Base-by-base conservation (phyloP, 1,140 invertebrate species). In the Dinothrombium tinctorium region DNA sequence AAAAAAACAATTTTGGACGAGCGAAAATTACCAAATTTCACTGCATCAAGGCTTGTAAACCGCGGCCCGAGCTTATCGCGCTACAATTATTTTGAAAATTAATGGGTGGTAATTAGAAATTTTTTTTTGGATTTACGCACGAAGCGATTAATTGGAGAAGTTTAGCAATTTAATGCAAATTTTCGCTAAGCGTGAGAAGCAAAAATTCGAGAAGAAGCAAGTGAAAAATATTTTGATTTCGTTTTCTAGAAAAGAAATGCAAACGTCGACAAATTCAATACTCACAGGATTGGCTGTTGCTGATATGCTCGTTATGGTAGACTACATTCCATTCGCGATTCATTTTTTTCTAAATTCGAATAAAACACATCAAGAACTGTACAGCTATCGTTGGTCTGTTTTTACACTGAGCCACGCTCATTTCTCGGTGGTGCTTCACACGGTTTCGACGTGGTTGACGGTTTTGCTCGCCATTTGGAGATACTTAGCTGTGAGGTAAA, bases 391-490 rank as follows among this genome's bases (percentile, higher is more conserved):
- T 3, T 82, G 78, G 76, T 68, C 77, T 0, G 64, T 73, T 7
- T 84, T 46, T 40, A 54, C 51, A 9, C 37, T 52, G 12, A 45
- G 53, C 22, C 50, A 51, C 35, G 75, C 74, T 3, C 69, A 82
- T 48, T 87, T 86, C 54, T 61, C 65, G 6, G 58, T 62, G 69
- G 77, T 83, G 1, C 65, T 77, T 52, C 86, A 94, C 56, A 89
- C 84, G 0, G 78, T 89, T 31, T 83, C 82, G 0, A 89, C 87
- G 40, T 87, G 78, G 69, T 56, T 92, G 41, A 89, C 84, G 0
- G 74, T 92, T 0, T 79, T 78, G 1, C 56, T 92, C 26, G 86
- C 86, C 0, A 72, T 92, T 4, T 94, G 87, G 78, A 64, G 86
- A 4, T 92, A 84, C 54, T 73, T 92, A 14, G 82, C 80, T 1